A percentile compares a stretch with the other conserved stretches of the same genome.
Conservation (phyloP, 2,888 invertebrate species). For the Aromia moschata region DNA sequence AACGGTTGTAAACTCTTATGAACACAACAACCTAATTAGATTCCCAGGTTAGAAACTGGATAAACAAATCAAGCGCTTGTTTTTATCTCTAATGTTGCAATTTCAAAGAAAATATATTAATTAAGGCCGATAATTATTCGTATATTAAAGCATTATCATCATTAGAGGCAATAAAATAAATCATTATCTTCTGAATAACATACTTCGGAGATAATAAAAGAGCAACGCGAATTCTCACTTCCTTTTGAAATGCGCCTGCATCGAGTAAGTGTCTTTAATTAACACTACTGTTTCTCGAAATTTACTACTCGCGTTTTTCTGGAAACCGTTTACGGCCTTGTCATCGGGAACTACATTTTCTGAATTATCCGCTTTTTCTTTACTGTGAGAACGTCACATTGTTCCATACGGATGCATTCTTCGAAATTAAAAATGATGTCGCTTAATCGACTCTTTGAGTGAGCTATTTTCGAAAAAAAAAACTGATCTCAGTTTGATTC, state of each 20-base stretch:
- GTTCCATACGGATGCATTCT: slow-evolving; percentile 3
- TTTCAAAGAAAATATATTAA: slow-evolving; percentile 37
- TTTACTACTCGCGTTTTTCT: slow-evolving; percentile 21
- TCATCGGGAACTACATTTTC: slow-evolving; percentile 19
- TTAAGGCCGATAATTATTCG: slow-evolving; percentile 37
- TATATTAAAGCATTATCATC: slow-evolving; percentile 37
- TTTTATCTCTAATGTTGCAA: slow-evolving; percentile 21
- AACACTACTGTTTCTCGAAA: slow-evolving; percentile 30
- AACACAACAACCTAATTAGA: slow-evolving; percentile 31
- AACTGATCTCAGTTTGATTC: too few species aligned
- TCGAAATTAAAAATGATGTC: slow-evolving; percentile 8
- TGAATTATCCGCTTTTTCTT: slow-evolving; percentile 18
- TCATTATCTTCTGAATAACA: slow-evolving; percentile 21
- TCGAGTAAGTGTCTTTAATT: slow-evolving; percentile 23
- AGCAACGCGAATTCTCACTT: slow-evolving; percentile 28
- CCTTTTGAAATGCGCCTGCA: slow-evolving; percentile 18
- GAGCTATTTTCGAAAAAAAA: too few species aligned
- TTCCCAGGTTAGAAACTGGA: slow-evolving; percentile 31
- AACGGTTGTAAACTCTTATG: slow-evolving; percentile 26
- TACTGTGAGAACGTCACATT: slow-evolving; percentile 25
- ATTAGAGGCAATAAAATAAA: slow-evolving; percentile 41
- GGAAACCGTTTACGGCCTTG: slow-evolving; percentile 25
- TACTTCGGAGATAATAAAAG: slow-evolving; percentile 23
- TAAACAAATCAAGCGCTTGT: slow-evolving; percentile 25
- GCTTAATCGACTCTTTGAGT: too few species aligned